Base-by-base conservation (phyloP, 2,888 invertebrate genomes). In the Andrena bicolor region DNA sequence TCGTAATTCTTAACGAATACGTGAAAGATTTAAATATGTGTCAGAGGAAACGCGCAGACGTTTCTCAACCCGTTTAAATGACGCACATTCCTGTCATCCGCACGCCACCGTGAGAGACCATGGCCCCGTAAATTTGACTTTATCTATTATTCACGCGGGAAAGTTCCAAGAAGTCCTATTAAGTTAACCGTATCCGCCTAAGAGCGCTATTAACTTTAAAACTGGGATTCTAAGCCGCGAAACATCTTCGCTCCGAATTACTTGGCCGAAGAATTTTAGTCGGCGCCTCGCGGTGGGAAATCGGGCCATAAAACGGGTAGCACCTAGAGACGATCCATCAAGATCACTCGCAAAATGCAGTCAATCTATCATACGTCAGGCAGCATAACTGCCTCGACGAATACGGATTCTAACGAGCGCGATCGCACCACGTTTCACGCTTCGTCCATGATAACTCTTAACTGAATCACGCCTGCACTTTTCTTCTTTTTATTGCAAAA, bases 291-390 rank as follows among this genome's bases (percentile, higher is more conserved):
- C 7, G 23, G 35, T 23, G 28, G 73, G 8, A 23, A 51, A 63
- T 74, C 23, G 30, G 58, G 41, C 81, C 41, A 64, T 80, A 64
- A 80, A 65, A 56, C 68, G 4, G 51, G 32, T 49, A 16, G 60
- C 61, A 20, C 48, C 28, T 26, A 10, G 20, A 10, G 26, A 20
- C 69, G 58, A 81, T 81, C 74, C 81, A 81, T 81, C 81, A 74
- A 81, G 81, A 81, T 80, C 80, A n/a, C 73, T 56, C 68, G 72
- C 49, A 20, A 73, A 80, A 80, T 63, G 64, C 26, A 80, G 63
- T 73, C 80, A 69, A 80, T 81, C 81, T 63, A 80, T 81, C 81
- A 80, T 65, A 81, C 41, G 81, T 65, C 81, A 32, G 10, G 51
- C 69, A 60, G 60, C 56, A 60, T 64, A 64, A 69, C 73, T 60